A percentile compares a stretch with the other conserved stretches of the same genome.
Evolutionary conservation across 2,888 invertebrate genomes (phyloP).

Genomic region (Alcis repandata): DNA sequence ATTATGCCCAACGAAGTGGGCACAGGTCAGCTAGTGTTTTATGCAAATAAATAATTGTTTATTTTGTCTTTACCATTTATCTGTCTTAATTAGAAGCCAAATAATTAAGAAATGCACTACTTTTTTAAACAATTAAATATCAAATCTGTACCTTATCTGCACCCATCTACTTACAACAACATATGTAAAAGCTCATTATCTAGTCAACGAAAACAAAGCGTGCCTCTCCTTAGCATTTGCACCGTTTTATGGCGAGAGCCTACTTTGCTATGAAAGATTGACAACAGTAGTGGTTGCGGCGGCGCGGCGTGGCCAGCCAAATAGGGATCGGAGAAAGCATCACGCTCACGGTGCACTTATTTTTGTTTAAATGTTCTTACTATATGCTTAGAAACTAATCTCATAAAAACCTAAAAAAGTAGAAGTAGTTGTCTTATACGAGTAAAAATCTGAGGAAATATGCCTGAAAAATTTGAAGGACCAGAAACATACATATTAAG

Average conservation of each 20-base stretch:
- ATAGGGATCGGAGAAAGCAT: slow-evolving; percentile 30
- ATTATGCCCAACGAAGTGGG: no score
- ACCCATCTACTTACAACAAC: no score
- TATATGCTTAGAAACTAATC: background rate
- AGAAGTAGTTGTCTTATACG: no score
- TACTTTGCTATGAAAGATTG: slow-evolving; percentile 25
- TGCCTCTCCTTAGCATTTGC: slow-evolving; percentile 18
- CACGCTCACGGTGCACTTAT: slow-evolving; percentile 12
- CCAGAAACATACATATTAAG: no score
- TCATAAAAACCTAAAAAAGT: no score
- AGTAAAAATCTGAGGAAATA: no score
- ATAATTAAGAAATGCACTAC: background rate
- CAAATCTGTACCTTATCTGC: no score
- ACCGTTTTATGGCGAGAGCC: slow-evolving; percentile 24
- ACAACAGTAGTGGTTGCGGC: slow-evolving; percentile 6
- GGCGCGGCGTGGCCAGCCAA: slow-evolving; percentile 21
- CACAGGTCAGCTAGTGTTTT: no score
- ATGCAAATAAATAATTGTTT: no score
- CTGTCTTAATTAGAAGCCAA: no score
- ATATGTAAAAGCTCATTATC: slow-evolving; percentile 5
- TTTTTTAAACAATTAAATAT: background rate
- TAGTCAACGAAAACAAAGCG: slow-evolving; percentile 24
- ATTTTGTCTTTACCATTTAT: no score
- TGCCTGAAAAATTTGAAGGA: no score
- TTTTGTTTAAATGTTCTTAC: background rate